These are phyloP conservation scores for Ophraella communa DNA, from an alignment of 2,888 invertebrate species.

Conservation along the genomic window DNA sequence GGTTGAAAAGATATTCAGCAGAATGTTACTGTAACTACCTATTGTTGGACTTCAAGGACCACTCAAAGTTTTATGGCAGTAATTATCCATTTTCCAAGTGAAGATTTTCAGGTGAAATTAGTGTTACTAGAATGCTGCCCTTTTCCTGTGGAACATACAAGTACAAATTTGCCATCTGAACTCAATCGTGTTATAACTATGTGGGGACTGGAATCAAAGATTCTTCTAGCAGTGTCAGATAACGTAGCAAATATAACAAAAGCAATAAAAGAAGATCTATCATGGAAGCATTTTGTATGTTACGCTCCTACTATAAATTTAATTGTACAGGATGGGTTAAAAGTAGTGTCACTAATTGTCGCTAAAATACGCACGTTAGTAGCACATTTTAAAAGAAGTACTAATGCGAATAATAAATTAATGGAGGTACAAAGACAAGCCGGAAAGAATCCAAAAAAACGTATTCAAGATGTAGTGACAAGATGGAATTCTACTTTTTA, in stretches of 20 bases:
- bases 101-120: slow-evolving; percentile 41
- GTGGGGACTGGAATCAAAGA: slow-evolving; percentile 39
- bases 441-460: slow-evolving; percentile 25
- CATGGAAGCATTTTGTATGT: slow-evolving; percentile 39
- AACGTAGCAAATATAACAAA: slow-evolving; percentile 42
- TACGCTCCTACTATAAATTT: slow-evolving; percentile 41
- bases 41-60: slow-evolving; percentile 48
- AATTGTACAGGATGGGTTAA: neutral
- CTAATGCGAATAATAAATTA: neutral
- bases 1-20: neutral
- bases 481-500: slow-evolving; percentile 43
- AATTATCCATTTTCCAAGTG: slow-evolving; percentile 42
- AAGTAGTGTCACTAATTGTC: neutral
- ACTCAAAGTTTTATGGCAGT: slow-evolving; percentile 44
- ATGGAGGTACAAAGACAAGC: slow-evolving; percentile 17
- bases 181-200: slow-evolving; percentile 30
- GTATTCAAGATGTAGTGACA: slow-evolving; percentile 36
- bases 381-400: neutral
- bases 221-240: slow-evolving; percentile 39
- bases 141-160: slow-evolving; percentile 39
- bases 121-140: slow-evolving; percentile 38
- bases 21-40: slow-evolving; percentile 43
- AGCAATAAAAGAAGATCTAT: slow-evolving; percentile 29
- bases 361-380: neutral
- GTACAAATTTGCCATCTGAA: slow-evolving; percentile 41